Evolutionary conservation across 2,113 vertebrate species (phyloP).

Genomic region (Xiphophorus hellerii): DNA sequence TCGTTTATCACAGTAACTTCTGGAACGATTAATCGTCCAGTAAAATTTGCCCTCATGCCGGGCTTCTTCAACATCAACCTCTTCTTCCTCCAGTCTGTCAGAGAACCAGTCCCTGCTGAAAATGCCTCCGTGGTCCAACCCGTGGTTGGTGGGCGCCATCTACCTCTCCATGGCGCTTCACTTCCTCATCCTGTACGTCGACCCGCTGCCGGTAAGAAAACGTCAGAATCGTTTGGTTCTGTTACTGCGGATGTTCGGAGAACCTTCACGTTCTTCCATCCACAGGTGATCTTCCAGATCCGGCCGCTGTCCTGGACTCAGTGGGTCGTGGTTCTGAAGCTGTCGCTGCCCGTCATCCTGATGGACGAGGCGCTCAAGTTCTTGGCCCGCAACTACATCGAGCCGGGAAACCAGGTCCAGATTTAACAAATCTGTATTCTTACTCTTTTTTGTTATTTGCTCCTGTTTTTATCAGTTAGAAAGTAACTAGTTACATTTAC

Average conservation of each 20-base stretch:
- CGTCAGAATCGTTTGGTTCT: not conserved
- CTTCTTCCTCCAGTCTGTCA: constrained; percentile 70
- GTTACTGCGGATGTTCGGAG: not conserved
- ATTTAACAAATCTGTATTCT: constrained; percentile 22
- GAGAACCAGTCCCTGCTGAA: constrained; percentile 85
- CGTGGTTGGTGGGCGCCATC: constrained; percentile 83
- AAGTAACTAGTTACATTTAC: no score
- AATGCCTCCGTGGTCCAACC: constrained; percentile 85
- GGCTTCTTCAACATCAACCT: not conserved
- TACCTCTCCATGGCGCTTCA: constrained; percentile 84
- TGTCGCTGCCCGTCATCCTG: constrained; percentile 83
- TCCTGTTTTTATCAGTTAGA: not conserved
- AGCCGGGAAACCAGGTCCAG: constrained; percentile 75
- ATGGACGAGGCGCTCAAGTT: constrained; percentile 84
- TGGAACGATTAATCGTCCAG: no score
- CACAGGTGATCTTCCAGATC: constrained; percentile 82
- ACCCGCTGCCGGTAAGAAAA: constrained; percentile 80
- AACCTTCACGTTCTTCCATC: not conserved
- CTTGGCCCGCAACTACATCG: constrained; percentile 80
- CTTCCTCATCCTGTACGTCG: constrained; percentile 84
- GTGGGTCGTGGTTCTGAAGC: constrained; percentile 85
- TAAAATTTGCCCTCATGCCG: no score
- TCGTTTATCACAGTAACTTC: no score
- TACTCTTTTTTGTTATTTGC: not conserved
- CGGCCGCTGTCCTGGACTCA: constrained; percentile 80